Evolutionary conservation across 2,113 vertebrate species (phyloP).

Genomic region (Hucho hucho): DNA sequence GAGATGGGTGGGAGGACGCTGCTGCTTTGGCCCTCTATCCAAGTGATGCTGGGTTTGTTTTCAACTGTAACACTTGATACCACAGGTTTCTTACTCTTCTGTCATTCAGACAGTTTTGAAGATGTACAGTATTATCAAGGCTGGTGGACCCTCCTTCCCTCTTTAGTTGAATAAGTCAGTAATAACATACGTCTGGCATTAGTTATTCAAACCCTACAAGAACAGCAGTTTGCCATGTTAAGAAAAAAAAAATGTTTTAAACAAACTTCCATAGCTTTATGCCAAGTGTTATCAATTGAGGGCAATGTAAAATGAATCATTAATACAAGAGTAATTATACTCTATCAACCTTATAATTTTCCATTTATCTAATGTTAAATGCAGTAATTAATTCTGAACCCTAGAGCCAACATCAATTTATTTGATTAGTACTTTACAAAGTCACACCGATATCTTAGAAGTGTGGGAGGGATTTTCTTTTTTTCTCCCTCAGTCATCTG

Average conservation of each 20-base stretch:
- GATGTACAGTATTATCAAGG: too few species aligned
- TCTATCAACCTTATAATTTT: slow-evolving; percentile 73
- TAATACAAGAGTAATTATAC: slow-evolving; percentile 68
- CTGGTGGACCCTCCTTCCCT: too few species aligned
- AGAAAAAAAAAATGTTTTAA: not conserved
- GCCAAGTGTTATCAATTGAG: slow-evolving; percentile 40
- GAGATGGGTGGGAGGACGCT: too few species aligned
- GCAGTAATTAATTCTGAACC: slow-evolving; percentile 72
- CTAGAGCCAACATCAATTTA: slow-evolving; percentile 75
- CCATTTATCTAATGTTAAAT: slow-evolving; percentile 76
- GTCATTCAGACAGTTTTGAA: not conserved
- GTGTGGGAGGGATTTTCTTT: slow-evolving; percentile 30
- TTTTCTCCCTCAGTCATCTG: slow-evolving; percentile 2
- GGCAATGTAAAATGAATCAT: slow-evolving; percentile 63
- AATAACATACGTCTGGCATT: not conserved
- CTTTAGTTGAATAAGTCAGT: not conserved
- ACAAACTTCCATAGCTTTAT: not conserved
- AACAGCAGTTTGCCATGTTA: slow-evolving; percentile 5
- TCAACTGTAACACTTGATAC: too few species aligned
- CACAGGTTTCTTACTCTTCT: too few species aligned
- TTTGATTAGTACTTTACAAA: slow-evolving; percentile 74
- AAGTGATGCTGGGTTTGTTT: too few species aligned
- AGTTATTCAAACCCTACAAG: slow-evolving; percentile 8
- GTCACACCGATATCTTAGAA: slow-evolving; percentile 65
- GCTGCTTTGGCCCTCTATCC: too few species aligned